These are phyloP conservation scores for Onthophagus sagittarius DNA, from an alignment of 2,888 invertebrate species.

Conservation along the genomic window DNA sequence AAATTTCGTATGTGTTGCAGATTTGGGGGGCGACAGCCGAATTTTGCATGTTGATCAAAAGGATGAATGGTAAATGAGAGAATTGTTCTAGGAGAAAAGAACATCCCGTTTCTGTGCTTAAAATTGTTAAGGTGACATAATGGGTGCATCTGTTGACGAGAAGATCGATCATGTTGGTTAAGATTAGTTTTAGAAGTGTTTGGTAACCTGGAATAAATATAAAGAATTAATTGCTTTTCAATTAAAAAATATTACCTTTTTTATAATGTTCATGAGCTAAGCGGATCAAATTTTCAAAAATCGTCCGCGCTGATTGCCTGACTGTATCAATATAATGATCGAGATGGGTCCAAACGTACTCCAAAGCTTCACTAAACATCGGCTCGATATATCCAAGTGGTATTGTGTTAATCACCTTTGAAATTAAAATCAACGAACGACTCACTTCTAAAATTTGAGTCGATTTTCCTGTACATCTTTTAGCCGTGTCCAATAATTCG, in stretches of 20 bases:
- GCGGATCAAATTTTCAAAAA: slow-evolving; percentile 50
- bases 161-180: slow-evolving; percentile 22
- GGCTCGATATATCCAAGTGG: slow-evolving; percentile 33
- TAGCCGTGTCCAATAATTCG: slow-evolving; percentile 38
- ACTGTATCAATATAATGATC: slow-evolving; percentile 66
- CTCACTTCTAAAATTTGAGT: slow-evolving; percentile 39
- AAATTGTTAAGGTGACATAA: slow-evolving; percentile 35
- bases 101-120: slow-evolving; percentile 42
- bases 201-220: slow-evolving; percentile 9
- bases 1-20: slow-evolving; percentile 53
- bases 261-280: slow-evolving; percentile 38
- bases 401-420: slow-evolving; percentile 34
- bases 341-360: slow-evolving; percentile 57
- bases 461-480: slow-evolving; percentile 38
- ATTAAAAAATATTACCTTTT: slow-evolving; percentile 35
- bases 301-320: slow-evolving; percentile 46
- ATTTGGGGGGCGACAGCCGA: slow-evolving; percentile 49
- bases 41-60: slow-evolving; percentile 44
- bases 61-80: slow-evolving; percentile 42
- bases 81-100: slow-evolving; percentile 40
- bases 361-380: slow-evolving; percentile 42
- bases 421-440: slow-evolving; percentile 35
- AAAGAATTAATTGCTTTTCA: too few species aligned
- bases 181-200: slow-evolving; percentile 17
- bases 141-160: slow-evolving; percentile 31